Conservation (phyloP, 2,797 vertebrate genomes). For the Chlorospingus semifuscus region DNA sequence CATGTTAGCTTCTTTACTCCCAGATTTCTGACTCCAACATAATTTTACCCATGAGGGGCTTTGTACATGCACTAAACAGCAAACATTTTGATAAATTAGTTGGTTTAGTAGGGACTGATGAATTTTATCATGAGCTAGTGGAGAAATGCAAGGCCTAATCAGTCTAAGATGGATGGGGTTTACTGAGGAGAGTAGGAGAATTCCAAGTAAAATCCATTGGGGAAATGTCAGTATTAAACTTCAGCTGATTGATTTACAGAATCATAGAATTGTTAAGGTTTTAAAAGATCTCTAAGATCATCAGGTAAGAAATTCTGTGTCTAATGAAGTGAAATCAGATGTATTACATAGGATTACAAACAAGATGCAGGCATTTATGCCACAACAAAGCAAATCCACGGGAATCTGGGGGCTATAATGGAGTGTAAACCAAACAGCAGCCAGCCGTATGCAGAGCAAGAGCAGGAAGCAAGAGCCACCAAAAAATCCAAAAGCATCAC, state of each 20-base stretch:
- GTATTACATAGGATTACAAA: background rate
- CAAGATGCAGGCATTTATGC: background rate
- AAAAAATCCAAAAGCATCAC: background rate
- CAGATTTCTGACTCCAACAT: background rate
- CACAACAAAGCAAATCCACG: background rate
- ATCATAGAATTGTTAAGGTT: background rate
- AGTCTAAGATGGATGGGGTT: background rate
- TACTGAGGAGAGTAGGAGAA: background rate
- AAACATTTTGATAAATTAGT: background rate
- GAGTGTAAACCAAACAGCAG: background rate
- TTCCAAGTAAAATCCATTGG: background rate
- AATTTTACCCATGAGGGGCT: background rate
- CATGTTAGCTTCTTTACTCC: fast-evolving
- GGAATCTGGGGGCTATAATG: background rate
- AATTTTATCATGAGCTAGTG: background rate
- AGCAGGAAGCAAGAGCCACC: background rate
- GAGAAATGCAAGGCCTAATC: background rate
- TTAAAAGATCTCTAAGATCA: background rate
- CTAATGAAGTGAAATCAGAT: background rate
- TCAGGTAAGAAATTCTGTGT: background rate
- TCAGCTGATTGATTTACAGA: background rate
- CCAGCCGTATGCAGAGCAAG: background rate
- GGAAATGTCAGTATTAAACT: background rate
- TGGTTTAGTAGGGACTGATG: background rate
- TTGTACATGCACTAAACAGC: background rate